phyloP scores from a whole-genome alignment of 2,888 invertebrate species.

The Clusia tigrina region DNA sequence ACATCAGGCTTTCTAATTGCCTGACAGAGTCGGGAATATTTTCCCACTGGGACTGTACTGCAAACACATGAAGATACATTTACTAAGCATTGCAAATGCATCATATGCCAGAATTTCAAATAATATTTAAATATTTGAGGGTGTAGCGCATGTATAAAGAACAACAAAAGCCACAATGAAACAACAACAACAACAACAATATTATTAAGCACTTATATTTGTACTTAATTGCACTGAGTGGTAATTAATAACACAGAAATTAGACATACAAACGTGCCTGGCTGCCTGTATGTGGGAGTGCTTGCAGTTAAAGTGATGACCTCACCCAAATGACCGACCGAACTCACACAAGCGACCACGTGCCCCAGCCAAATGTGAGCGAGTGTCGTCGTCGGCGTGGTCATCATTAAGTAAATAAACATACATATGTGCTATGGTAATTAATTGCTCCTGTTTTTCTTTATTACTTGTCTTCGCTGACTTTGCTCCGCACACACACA shows the following conservation, averaged over 20 bases:
- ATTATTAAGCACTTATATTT: slow-evolving; percentile 32
- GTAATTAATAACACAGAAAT: slow-evolving; percentile 26
- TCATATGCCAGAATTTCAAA: slow-evolving; percentile 18
- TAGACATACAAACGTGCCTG: background rate
- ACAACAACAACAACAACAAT: background rate
- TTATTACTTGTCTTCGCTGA: slow-evolving; percentile 17
- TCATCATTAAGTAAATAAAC: slow-evolving; percentile 60
- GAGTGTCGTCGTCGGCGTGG: too few relatives aligned
- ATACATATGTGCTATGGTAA: slow-evolving; percentile 50
- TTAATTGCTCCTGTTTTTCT: too few relatives aligned
- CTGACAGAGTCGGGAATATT: too few relatives aligned
- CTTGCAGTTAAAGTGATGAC: slow-evolving; percentile 45
- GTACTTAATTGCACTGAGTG: slow-evolving; percentile 51
- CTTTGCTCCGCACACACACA: background rate
- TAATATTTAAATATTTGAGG: slow-evolving; percentile 8
- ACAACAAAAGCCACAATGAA: background rate
- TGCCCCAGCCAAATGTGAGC: background rate
- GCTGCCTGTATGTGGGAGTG: background rate
- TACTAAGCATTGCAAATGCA: slow-evolving; percentile 18
- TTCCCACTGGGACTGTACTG: too few relatives aligned
- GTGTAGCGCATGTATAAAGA: slow-evolving; percentile 5
- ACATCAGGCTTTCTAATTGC: too few relatives aligned
- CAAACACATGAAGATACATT: too few relatives aligned
- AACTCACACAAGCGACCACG: slow-evolving; percentile 1
- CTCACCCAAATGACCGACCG: slow-evolving; percentile 46